These are phyloP conservation scores for Cerastoderma edule DNA, from an alignment of 2,888 invertebrate species.

Conservation along the genomic window DNA sequence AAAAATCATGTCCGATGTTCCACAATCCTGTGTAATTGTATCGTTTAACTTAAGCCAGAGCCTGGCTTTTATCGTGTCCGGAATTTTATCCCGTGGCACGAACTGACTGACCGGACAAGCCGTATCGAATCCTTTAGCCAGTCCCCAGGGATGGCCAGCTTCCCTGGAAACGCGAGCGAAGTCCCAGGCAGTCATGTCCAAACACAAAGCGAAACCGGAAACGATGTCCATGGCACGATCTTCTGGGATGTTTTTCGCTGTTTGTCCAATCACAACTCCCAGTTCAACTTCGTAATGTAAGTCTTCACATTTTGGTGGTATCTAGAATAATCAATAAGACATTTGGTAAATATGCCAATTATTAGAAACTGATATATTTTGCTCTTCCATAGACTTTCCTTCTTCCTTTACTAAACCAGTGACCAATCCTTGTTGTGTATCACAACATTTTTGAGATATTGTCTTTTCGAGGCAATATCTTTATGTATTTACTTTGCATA, in stretches of 20 bases:
- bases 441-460: too few species aligned
- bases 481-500: too few species aligned
- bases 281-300: constrained; percentile 90
- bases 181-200: constrained; percentile 88
- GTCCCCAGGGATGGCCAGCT: constrained; percentile 89
- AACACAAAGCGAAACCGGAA: constrained; percentile 89
- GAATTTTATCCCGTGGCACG: constrained; percentile 84
- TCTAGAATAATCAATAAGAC: constrained; percentile 83
- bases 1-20: constrained; percentile 89
- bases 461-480: too few species aligned
- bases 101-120: constrained; percentile 90
- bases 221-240: constrained; percentile 86
- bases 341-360: too few species aligned
- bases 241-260: constrained; percentile 86
- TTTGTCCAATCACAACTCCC: constrained; percentile 89
- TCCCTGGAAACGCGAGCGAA: constrained; percentile 84
- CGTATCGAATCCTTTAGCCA: constrained; percentile 92
- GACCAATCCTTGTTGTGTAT: too few species aligned
- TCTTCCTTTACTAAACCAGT: too few species aligned
- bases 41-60: constrained; percentile 86
- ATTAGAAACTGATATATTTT: too few species aligned
- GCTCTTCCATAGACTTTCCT: too few species aligned
- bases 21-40: constrained; percentile 86
- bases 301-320: constrained; percentile 88
- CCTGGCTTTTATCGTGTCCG: constrained; percentile 69